Evolutionary conservation across 2,113 vertebrate genomes (phyloP).

Genomic region (Lophotis ruficrista): DNA sequence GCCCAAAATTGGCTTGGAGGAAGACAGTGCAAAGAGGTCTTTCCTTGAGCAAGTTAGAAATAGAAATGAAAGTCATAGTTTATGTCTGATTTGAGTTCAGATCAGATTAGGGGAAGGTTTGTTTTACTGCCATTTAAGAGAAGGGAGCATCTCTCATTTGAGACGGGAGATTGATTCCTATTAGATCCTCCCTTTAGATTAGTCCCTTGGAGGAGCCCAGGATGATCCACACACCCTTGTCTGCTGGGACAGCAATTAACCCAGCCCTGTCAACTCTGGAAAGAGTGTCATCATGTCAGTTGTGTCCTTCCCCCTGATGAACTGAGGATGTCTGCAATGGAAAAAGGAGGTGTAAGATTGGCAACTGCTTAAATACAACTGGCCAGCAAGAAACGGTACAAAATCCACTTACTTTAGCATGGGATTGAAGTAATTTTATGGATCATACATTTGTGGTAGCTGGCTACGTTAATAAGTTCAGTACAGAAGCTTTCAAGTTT

Average conservation of each 20-base stretch:
- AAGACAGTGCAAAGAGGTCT: neutral
- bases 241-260: neutral
- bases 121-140: neutral
- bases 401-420: neutral
- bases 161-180: neutral
- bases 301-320: neutral
- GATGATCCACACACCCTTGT: neutral
- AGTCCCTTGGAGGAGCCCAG: neutral
- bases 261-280: neutral
- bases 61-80: neutral
- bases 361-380: neutral
- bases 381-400: neutral
- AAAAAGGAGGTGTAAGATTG: neutral
- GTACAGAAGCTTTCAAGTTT: neutral
- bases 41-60: neutral
- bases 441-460: neutral
- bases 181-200: neutral
- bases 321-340: neutral
- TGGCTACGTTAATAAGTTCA: constrained; percentile 6
- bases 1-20: neutral
- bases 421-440: neutral
- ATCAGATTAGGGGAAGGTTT: neutral
- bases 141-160: neutral
- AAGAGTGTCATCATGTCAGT: neutral
- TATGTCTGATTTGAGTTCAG: neutral